phyloP scores from a whole-genome alignment of 1,140 invertebrate genomes.

The Harpegnathos saltator region DNA sequence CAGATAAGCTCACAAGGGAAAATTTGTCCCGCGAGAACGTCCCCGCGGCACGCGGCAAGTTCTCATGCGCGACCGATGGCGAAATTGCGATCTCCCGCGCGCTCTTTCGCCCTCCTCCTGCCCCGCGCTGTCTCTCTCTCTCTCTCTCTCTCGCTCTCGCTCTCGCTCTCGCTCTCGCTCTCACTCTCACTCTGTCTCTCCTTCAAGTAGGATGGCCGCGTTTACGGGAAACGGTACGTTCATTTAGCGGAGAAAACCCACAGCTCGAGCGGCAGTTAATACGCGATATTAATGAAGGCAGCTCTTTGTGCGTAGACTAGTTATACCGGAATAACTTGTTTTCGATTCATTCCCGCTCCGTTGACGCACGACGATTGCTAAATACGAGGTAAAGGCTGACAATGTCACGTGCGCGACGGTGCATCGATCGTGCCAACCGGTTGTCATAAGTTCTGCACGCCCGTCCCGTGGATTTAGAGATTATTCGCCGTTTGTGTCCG shows the following conservation, averaged over 20 bases:
- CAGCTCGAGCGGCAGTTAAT: slow-evolving; percentile 62
- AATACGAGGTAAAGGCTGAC: slow-evolving; percentile 61
- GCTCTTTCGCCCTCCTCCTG: too few relatives aligned
- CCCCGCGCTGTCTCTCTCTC: too few relatives aligned
- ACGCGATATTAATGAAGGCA: slow-evolving; percentile 71
- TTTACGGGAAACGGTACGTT: slow-evolving; percentile 64
- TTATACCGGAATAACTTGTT: slow-evolving; percentile 75
- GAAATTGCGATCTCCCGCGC: neutral
- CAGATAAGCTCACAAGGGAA: too few relatives aligned
- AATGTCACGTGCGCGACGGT: slow-evolving; percentile 65
- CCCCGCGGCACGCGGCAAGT: too few relatives aligned
- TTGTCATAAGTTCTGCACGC: slow-evolving; percentile 27
- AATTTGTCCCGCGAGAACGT: neutral
- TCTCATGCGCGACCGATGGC: too few relatives aligned
- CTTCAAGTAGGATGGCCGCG: slow-evolving; percentile 2
- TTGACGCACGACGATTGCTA: slow-evolving; percentile 61
- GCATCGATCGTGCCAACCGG: slow-evolving; percentile 17
- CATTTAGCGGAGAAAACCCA: slow-evolving; percentile 50
- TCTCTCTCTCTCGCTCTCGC: neutral
- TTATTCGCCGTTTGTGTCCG: slow-evolving; percentile 40
- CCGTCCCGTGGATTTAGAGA: slow-evolving; percentile 30
- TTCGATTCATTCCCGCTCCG: slow-evolving; percentile 58
- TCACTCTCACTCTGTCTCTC: neutral
- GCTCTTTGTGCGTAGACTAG: slow-evolving; percentile 69
- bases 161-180: neutral